Conservation (phyloP, 1,140 invertebrate species). For the Drosophila kohkoa region DNA sequence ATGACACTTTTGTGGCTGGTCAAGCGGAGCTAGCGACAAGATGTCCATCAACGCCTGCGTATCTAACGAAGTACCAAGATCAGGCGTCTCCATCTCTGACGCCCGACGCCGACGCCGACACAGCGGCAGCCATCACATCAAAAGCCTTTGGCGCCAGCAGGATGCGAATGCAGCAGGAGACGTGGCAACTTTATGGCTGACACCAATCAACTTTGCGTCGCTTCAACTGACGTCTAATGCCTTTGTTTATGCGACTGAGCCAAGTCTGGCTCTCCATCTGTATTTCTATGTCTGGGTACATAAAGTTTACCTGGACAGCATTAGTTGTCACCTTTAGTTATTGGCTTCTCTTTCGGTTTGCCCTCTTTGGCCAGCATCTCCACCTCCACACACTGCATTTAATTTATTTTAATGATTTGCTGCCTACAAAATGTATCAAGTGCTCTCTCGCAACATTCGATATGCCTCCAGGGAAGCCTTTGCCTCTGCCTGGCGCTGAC, state of each 20-base stretch:
- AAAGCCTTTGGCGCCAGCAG: constrained; percentile 78
- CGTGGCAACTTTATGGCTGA: constrained; percentile 76
- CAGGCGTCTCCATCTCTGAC: neutral
- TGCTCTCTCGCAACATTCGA: constrained; percentile 32
- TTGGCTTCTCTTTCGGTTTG: neutral
- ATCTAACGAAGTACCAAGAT: constrained; percentile 73
- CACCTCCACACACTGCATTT: constrained; percentile 34
- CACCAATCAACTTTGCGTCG: constrained; percentile 81
- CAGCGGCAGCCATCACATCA: constrained; percentile 55
- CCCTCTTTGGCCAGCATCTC: constrained; percentile 13
- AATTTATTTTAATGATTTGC: constrained; percentile 66
- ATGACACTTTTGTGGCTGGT: constrained; percentile 67
- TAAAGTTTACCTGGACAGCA: constrained; percentile 26
- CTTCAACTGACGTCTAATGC: constrained; percentile 71
- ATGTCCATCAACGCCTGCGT: constrained; percentile 83
- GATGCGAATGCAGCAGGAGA: constrained; percentile 49
- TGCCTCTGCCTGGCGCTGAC: constrained; percentile 37
- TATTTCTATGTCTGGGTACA: constrained; percentile 16
- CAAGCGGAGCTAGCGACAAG: constrained; percentile 54
- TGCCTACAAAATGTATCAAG: constrained; percentile 54
- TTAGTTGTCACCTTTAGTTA: constrained; percentile 38
- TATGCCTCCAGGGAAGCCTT: constrained; percentile 9
- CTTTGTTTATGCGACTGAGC: constrained; percentile 66
- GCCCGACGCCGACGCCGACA: constrained; percentile 17
- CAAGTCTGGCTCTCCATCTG: neutral